A percentile compares a stretch with the other conserved stretches of the same genome.
These are phyloP conservation scores for Entomobrya proxima DNA, from an alignment of 2,888 invertebrate species.

Conservation along the genomic window DNA sequence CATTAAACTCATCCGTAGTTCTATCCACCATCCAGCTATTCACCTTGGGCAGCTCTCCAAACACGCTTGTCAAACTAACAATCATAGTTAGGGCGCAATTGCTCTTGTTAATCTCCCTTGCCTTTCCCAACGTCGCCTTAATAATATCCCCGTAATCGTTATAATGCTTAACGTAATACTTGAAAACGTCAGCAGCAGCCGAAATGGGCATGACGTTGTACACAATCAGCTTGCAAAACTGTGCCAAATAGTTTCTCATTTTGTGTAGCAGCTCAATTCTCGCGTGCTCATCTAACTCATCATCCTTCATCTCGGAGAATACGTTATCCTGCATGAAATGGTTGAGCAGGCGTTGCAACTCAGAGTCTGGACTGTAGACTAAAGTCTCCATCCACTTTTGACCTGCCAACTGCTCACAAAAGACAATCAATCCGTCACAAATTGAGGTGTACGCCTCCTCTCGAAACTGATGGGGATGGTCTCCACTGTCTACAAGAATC, in stretches of 20 bases:
- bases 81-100: constrained; percentile 97
- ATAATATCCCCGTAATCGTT: constrained; percentile 99
- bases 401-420: constrained; percentile 87
- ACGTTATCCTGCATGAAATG: constrained; percentile 95
- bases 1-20: constrained; percentile 89
- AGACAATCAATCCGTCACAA: constrained; percentile 95
- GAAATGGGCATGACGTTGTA: constrained; percentile 97
- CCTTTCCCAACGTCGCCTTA: constrained; percentile 96
- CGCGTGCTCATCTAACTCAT: constrained; percentile 94
- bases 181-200: constrained; percentile 95
- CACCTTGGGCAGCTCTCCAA: constrained; percentile 83
- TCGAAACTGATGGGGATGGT: constrained; percentile 82
- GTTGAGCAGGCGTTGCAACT: constrained; percentile 89
- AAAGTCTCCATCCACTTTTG: constrained; percentile 79
- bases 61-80: constrained; percentile 92
- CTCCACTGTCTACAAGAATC: constrained; percentile 80
- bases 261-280: constrained; percentile 98
- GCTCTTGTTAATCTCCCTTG: constrained; percentile 97
- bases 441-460: constrained; percentile 96
- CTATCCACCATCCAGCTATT: constrained; percentile 78
- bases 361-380: constrained; percentile 88
- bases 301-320: constrained; percentile 94
- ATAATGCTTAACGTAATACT: constrained; percentile 98
- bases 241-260: constrained; percentile 95
- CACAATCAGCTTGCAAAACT: constrained; percentile 97